Evolutionary conservation across 2,888 invertebrate species (phyloP), one percentile per base, ranked within the genome.

Genomic region (Sinopyrophorus schimmeli): DNA sequence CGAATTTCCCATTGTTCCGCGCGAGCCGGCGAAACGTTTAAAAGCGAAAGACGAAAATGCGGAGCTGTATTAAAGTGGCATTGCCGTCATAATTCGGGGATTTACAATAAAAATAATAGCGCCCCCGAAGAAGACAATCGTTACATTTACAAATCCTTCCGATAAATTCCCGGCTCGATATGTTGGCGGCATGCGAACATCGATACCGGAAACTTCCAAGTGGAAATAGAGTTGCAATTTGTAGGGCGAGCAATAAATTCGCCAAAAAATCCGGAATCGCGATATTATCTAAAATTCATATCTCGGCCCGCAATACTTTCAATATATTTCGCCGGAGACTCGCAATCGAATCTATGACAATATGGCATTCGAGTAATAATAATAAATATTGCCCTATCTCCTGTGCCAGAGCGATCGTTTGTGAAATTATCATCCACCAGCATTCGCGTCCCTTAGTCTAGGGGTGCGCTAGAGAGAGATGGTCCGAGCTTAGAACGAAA

Each of bases 331-430:
- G 34, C 47, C 37, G 48, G 48, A 49, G 43, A 48, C 47, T 58
- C 64, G 63, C 63, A 63, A 67, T 67, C 64, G 64, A 67, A 65
- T 60, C 48, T 46, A 48, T 57, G 59, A 61, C 65, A 67, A 67
- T 67, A 65, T 63, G 66, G 65, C 61, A 58, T 62, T 59, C 38
- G 58, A 57, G 67, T 61, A 65, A 68, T 67, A 65, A 67, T 66
- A 67, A 67, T 68, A 68, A 68, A 68, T 67, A 65, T 62, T 60
- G 58, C n/a, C 61, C 59, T 64, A 65, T 66, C 65, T 64, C 58
- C 51, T 60, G 55, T 58, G 60, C 57, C 62, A 62, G 60, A 53
- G 60, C 55, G 62, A 63, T 62, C 65, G 63, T 64, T 61, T 61
- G 58, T 54, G 62, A 62, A 63, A 66, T 66, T 65, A 64, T 64